Evolutionary conservation across 2,113 vertebrate species (phyloP).

Genomic region (Hippocampus zosterae): DNA sequence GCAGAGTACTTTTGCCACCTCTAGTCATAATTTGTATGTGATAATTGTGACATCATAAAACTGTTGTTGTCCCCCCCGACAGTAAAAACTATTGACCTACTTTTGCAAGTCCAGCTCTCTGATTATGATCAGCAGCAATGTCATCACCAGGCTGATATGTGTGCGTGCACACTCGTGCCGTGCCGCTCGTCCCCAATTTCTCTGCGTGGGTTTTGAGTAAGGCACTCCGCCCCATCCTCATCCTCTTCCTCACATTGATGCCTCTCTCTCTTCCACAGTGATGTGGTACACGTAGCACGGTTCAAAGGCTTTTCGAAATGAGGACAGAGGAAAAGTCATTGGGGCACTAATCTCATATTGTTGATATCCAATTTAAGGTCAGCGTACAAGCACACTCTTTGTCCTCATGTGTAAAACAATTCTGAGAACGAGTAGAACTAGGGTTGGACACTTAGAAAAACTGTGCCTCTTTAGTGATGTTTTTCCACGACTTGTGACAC

Average conservation of each 20-base stretch:
- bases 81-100: not conserved
- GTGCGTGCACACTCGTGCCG: slow-evolving; percentile 17
- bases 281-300: slow-evolving; percentile 75
- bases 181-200: slow-evolving; percentile 18
- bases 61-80: too few species aligned
- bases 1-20: not conserved
- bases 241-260: slow-evolving; percentile 43
- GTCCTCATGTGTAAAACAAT: too few species aligned
- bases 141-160: slow-evolving; percentile 35
- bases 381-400: too few species aligned
- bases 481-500: too few species aligned
- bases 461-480: too few species aligned
- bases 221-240: slow-evolving; percentile 66
- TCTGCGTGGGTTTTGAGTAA: slow-evolving; percentile 67
- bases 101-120: not conserved
- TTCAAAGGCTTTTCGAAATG: slow-evolving; percentile 69
- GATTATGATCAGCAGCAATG: not conserved
- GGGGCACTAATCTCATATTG: not conserved
- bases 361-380: not conserved
- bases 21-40: not conserved
- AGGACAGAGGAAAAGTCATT: not conserved
- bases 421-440: too few species aligned
- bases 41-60: not conserved
- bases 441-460: too few species aligned
- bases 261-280: slow-evolving; percentile 73